Evolutionary conservation across 1,140 invertebrate species (phyloP).

Genomic region (Zaprionus lachaisei): DNA sequence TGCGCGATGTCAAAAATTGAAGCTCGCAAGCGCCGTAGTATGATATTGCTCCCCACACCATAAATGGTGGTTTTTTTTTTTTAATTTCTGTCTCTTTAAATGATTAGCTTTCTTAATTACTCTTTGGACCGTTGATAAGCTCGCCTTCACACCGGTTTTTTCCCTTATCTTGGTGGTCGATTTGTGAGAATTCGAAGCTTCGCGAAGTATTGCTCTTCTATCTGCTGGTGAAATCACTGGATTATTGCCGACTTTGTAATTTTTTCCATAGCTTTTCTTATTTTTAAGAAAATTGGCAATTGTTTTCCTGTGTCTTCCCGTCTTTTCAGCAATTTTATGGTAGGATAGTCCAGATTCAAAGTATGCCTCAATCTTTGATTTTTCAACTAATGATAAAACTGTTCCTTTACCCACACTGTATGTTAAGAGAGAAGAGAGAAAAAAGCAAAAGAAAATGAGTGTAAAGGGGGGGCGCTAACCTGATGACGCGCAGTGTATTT

Average conservation of each 20-base stretch:
- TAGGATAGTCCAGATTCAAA: conserved; percentile 3
- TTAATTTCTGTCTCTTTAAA: no score
- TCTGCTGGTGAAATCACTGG: not conserved
- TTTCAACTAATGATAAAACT: conserved; percentile 5
- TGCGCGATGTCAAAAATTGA: conserved; percentile 8
- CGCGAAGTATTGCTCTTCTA: no score
- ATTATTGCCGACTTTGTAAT: not conserved
- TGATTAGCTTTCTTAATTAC: no score
- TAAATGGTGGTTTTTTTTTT: no score
- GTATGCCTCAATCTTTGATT: not conserved
- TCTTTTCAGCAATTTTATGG: conserved; percentile 32
- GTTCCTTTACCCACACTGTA: conserved; percentile 28
- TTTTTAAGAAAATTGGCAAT: conserved; percentile 30
- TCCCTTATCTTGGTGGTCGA: no score
- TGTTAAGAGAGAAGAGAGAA: no score
- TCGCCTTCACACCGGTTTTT: no score
- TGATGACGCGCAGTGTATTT: not conserved
- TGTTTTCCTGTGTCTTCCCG: conserved; percentile 22
- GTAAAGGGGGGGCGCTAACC: conserved; percentile 3
- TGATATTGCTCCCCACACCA: conserved; percentile 2
- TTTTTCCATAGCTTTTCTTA: conserved; percentile 19
- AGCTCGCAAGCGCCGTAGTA: conserved; percentile 1
- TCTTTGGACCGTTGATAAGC: no score
- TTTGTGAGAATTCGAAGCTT: no score
- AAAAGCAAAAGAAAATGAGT: no score